Base-by-base conservation (phyloP, 2,888 invertebrate species). In the Cryptus viduatorius region DNA sequence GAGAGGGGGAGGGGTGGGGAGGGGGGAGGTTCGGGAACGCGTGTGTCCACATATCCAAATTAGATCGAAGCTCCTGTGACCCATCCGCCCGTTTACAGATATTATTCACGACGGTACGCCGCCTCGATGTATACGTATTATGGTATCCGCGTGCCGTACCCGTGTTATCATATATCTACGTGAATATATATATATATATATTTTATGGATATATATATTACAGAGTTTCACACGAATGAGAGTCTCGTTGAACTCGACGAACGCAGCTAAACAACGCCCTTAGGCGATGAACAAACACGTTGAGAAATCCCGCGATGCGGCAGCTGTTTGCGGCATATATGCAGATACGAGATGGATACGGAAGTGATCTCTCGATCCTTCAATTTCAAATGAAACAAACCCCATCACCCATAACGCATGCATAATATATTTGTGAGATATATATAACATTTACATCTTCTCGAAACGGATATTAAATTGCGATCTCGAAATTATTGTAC, bases 241-340 rank as follows among this genome's bases (percentile, higher is more conserved):
- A 29, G 14, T 31, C 19, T 75, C 37, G 37, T 31, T 76, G 14
- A 65, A 65, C 65, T 48, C 24, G 24, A 24, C 24, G 24, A 65
- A 42, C 10, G 44, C n/a, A 24, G 75, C 7, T 64, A 61, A 7
- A 37, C 29, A 42, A 44, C 42, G 10, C 71, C 56, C 79, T 65
- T 50, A 48, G 69, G 64, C 67, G 56, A 80, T 61, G 72, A 80
- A 80, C 61, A 84, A 77, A 80, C 80, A 84, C 61, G 72, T 68
- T 80, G 80, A 80, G 83, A 84, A 80, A 73, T 61, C 46, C 19
- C 42, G 44, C 75, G 56, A 37, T n/a, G 69, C 69, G 16, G 24
- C 61, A 83, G 79, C 79, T 83, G 73, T 29, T 31, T 31, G 14
- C 29, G n/a, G 5, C 24, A 5, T 46, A 4, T 24, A 59, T 24